Base-by-base conservation (phyloP, 2,797 vertebrate genomes). In the Urophycis tenuis region DNA sequence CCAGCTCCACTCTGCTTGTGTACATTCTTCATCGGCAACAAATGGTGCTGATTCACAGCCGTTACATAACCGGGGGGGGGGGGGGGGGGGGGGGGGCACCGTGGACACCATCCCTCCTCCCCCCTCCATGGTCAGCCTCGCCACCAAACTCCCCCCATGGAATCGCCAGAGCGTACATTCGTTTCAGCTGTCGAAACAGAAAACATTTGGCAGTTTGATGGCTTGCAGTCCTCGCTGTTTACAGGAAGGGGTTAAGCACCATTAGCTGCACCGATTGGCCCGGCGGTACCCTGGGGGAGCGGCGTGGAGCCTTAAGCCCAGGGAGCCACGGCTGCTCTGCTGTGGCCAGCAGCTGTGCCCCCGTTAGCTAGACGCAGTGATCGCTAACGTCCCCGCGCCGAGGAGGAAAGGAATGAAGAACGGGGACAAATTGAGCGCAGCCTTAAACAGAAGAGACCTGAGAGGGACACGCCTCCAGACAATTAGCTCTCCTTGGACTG, bases 1-100 rank as follows among this genome's bases (percentile, higher is more conserved):
- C 88, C 90, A 90, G 85, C 83, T 85, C 85, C 80, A 87, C 81
- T 85, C 81, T 79, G 85, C 80, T 85, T 90, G 89, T 91, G 89
- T 88, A 90, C 87, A 90, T 92, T 90, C 85, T 90, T 89, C 83
- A 80, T 81, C 81, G 53, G 78, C 86, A 86, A 79, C 33, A 49
- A 87, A 81, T 80, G 35, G 85, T 86, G 87, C 89, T 89, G 89
- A 90, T 88, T 90, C 83, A 88, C 80, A 88, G 74, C 74, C 75
- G 77, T 91, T 91, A 76, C 85, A 83, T 88, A 91, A 92, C 80
- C 81, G 80, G 53, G n/a, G 53, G n/a, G n/a, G n/a, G n/a, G n/a
- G n/a, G n/a, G n/a, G n/a, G n/a, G n/a, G n/a, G n/a, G n/a, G 53
- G 60, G 74, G 67, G 80, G 77, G 82, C 87, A 88, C 85, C 78